Conservation (phyloP, 2,888 invertebrate species). For the Drosophila melanocephala region DNA sequence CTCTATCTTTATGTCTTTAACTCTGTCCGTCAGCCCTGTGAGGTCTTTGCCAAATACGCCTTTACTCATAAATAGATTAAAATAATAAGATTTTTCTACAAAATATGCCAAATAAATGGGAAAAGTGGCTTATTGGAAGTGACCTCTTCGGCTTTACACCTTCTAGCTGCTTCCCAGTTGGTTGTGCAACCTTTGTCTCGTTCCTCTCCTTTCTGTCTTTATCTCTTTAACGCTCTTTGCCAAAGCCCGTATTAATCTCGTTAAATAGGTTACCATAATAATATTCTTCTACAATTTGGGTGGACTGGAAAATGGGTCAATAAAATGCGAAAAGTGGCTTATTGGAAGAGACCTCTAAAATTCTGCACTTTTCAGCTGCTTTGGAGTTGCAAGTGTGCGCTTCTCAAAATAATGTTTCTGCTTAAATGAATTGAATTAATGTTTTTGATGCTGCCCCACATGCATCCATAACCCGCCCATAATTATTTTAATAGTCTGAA, state of each 20-base stretch:
- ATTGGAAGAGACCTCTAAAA: neutral
- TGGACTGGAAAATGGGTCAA: neutral
- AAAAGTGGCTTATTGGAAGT: too few species aligned
- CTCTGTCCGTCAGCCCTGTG: neutral
- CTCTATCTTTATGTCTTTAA: neutral
- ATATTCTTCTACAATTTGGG: neutral
- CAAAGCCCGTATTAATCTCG: neutral
- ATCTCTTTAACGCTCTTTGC: neutral
- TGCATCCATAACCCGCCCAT: too few species aligned
- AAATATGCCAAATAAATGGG: neutral
- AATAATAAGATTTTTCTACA: neutral
- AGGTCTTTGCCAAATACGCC: neutral
- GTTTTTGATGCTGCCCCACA: neutral
- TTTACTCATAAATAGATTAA: neutral
- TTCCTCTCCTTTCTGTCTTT: neutral
- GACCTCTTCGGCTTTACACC: too few species aligned
- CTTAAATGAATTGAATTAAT: neutral
- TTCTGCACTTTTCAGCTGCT: neutral
- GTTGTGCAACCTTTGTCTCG: neutral
- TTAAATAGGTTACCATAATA: neutral
- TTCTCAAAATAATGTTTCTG: neutral
- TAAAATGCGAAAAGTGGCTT: neutral
- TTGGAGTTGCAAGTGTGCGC: neutral
- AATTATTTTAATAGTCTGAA: neutral
- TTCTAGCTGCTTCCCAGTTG: neutral